Percentiles rank a stretch among this genome's conserved stretches.
phyloP scores from a whole-genome alignment of 2,113 vertebrate species.

The Rhagologus leucostigma region DNA sequence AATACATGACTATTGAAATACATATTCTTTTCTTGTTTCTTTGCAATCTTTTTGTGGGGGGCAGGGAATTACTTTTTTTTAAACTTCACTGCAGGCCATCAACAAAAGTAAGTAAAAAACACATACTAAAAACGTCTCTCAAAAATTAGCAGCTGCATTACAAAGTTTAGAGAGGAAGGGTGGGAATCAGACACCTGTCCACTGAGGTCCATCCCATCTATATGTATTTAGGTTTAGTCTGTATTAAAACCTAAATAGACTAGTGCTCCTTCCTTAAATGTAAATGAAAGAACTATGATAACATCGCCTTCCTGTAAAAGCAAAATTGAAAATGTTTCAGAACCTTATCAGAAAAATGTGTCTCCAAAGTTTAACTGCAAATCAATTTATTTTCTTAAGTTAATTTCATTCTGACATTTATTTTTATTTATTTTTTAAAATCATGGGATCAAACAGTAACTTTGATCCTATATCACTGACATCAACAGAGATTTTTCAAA shows the following conservation, averaged over 20 bases:
- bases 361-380: neutral
- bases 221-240: neutral
- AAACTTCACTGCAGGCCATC: neutral
- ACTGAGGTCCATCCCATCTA: neutral
- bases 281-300: neutral
- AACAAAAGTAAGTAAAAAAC: neutral
- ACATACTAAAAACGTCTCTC: neutral
- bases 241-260: neutral
- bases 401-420: neutral
- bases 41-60: neutral
- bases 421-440: neutral
- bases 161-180: neutral
- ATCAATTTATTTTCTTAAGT: neutral
- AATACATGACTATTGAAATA: neutral
- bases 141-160: neutral
- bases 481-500: neutral
- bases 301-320: neutral
- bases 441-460: neutral
- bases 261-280: neutral
- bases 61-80: neutral
- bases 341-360: neutral
- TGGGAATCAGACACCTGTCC: neutral
- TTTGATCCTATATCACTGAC: neutral
- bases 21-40: neutral
- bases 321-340: neutral